Evolutionary conservation across 2,888 invertebrate species (phyloP).

Genomic region (Orthosia cruda): DNA sequence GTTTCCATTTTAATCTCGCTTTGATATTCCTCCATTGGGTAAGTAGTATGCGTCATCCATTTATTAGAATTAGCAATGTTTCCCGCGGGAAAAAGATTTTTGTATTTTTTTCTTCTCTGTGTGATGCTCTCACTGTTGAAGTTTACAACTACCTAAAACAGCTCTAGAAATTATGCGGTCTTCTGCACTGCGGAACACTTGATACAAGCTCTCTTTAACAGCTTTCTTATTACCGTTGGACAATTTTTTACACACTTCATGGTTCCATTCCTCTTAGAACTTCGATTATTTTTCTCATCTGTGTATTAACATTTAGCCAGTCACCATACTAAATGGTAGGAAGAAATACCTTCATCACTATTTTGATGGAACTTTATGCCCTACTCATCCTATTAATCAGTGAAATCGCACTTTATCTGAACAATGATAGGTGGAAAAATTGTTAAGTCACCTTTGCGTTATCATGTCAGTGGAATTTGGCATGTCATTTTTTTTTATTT

Average conservation of each 20-base stretch:
- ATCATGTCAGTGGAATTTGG: not conserved
- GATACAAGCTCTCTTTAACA: not conserved
- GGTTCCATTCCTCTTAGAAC: not conserved
- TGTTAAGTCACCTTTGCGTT: not conserved
- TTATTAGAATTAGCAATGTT: not conserved
- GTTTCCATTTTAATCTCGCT: constrained; percentile 3
- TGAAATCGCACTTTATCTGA: constrained; percentile 12
- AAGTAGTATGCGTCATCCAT: not conserved
- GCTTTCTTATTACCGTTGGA: not conserved
- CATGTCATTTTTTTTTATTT: too few species aligned
- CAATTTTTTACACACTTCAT: not conserved
- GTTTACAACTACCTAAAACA: not conserved
- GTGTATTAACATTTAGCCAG: not conserved
- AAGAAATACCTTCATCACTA: constrained; percentile 11
- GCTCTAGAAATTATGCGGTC: not conserved
- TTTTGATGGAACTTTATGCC: constrained; percentile 23
- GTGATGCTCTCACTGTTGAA: too few species aligned
- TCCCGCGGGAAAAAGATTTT: not conserved
- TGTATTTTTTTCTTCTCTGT: not conserved
- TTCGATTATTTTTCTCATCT: not conserved
- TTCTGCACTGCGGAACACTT: not conserved
- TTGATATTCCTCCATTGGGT: not conserved
- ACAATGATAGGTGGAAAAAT: constrained; percentile 9
- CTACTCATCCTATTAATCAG: constrained; percentile 32
- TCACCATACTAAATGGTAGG: constrained; percentile 12